A percentile compares a stretch with the other conserved stretches of the same genome.
These are phyloP conservation scores for Drosophila imparisetae DNA, from an alignment of 2,888 invertebrate species.

Conservation along the genomic window DNA sequence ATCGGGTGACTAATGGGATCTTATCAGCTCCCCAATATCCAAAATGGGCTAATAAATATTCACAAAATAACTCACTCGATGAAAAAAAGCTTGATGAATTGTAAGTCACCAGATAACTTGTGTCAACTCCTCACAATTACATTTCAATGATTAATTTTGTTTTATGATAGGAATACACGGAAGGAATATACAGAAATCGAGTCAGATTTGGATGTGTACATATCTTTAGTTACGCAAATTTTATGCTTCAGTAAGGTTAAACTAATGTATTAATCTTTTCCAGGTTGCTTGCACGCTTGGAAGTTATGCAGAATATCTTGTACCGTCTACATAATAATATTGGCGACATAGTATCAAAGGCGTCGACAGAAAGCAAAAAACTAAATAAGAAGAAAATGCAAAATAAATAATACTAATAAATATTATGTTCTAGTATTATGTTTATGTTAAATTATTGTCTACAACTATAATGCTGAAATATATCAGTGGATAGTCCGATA, in stretches of 20 bases:
- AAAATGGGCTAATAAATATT: too few relatives aligned
- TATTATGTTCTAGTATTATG: not conserved
- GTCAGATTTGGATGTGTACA: constrained; percentile 23
- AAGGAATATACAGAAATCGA: constrained; percentile 12
- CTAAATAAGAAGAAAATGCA: not conserved
- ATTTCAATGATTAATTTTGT: not conserved
- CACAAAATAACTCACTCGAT: not conserved
- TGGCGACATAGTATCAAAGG: constrained; percentile 14
- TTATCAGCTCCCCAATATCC: constrained; percentile 23
- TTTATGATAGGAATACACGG: not conserved
- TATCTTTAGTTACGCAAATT: not conserved
- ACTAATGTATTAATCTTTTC: not conserved
- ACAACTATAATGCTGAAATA: not conserved
- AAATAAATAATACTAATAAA: not conserved
- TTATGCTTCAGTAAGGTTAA: not conserved
- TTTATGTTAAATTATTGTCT: not conserved
- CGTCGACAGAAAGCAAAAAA: not conserved
- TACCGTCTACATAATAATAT: constrained; percentile 24
- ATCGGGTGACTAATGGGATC: constrained; percentile 8
- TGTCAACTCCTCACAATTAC: not conserved
- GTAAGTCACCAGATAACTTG: constrained; percentile 8
- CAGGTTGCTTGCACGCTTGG: constrained; percentile 29
- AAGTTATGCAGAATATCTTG: constrained; percentile 16
- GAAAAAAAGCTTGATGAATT: constrained; percentile 14
- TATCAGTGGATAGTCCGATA: not conserved